A percentile compares a stretch with the other conserved stretches of the same genome.
phyloP scores from a whole-genome alignment of 2,797 vertebrate genomes.

The Microchirus variegatus region DNA sequence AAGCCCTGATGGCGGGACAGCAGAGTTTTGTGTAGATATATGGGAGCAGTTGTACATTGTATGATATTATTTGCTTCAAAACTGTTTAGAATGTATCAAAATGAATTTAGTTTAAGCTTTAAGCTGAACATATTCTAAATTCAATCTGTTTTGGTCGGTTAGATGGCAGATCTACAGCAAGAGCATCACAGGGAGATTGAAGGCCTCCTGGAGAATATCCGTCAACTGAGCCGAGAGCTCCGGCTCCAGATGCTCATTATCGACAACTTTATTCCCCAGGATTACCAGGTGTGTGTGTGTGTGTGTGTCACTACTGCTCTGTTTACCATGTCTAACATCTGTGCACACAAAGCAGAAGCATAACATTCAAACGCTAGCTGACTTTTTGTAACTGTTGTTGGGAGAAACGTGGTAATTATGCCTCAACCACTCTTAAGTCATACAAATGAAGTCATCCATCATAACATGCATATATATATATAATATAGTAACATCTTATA shows the following conservation, averaged over 20 bases:
- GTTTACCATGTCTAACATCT: neutral
- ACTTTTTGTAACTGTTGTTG: no score
- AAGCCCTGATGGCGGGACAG: neutral
- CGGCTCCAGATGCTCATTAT: constrained; percentile 98
- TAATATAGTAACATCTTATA: no score
- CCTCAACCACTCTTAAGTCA: no score
- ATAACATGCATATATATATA: no score
- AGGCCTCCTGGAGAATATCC: constrained; percentile 95
- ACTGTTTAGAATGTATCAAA: neutral
- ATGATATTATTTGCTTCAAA: no score
- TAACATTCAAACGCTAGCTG: no score
- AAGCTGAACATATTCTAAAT: neutral
- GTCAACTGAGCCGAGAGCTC: constrained; percentile 96
- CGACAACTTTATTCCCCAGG: constrained; percentile 97
- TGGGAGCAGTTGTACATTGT: no score
- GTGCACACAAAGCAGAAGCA: no score
- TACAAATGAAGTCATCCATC: no score
- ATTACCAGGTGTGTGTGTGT: constrained; percentile 86
- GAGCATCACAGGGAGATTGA: constrained; percentile 98
- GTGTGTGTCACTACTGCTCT: constrained; percentile 3
- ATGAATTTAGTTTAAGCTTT: neutral
- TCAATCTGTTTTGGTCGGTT: constrained; percentile 11
- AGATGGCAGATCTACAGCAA: constrained; percentile 99
- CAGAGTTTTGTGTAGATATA: neutral
- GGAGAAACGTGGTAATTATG: no score